phyloP scores from a whole-genome alignment of 1,140 invertebrate species.

The Drosophila carrolli region DNA sequence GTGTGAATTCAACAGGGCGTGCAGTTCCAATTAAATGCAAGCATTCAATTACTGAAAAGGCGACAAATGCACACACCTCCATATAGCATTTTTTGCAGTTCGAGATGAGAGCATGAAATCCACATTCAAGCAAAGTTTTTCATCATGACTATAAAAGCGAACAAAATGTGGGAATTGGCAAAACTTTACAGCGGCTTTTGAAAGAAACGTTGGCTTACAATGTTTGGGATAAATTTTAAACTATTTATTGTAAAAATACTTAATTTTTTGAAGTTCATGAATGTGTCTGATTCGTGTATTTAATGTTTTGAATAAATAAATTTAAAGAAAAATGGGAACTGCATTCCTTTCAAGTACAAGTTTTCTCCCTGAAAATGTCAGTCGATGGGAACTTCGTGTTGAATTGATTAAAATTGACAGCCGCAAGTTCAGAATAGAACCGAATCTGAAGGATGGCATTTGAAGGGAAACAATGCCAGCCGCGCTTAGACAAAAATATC shows the following conservation, averaged over 20 bases:
- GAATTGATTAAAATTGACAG: slow-evolving; percentile 72
- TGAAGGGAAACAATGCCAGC: slow-evolving; percentile 25
- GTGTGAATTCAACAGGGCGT: slow-evolving; percentile 72
- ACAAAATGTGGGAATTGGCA: slow-evolving; percentile 14
- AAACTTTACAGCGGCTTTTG: slow-evolving; percentile 4
- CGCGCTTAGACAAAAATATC: slow-evolving; percentile 34
- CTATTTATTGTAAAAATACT: not conserved
- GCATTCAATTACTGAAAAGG: slow-evolving; percentile 65
- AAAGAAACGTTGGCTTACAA: not conserved
- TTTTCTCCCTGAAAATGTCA: not conserved
- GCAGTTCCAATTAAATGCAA: slow-evolving; percentile 81
- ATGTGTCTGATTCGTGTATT: too few relatives aligned
- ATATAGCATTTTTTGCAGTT: slow-evolving; percentile 28
- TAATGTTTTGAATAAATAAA: too few relatives aligned
- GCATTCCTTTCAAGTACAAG: not conserved
- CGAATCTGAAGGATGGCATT: slow-evolving; percentile 8
- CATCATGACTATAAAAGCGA: not conserved
- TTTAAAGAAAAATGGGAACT: not conserved
- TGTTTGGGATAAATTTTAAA: not conserved
- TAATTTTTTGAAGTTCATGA: not conserved
- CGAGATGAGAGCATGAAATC: slow-evolving; percentile 31
- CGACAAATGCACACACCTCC: slow-evolving; percentile 45
- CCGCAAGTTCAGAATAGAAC: slow-evolving; percentile 19
- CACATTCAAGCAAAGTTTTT: slow-evolving; percentile 29
- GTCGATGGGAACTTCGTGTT: slow-evolving; percentile 38